A percentile compares a stretch with the other conserved stretches of the same genome.
Conservation (phyloP, 2,113 vertebrate species). For the Toxostoma redivivum region DNA sequence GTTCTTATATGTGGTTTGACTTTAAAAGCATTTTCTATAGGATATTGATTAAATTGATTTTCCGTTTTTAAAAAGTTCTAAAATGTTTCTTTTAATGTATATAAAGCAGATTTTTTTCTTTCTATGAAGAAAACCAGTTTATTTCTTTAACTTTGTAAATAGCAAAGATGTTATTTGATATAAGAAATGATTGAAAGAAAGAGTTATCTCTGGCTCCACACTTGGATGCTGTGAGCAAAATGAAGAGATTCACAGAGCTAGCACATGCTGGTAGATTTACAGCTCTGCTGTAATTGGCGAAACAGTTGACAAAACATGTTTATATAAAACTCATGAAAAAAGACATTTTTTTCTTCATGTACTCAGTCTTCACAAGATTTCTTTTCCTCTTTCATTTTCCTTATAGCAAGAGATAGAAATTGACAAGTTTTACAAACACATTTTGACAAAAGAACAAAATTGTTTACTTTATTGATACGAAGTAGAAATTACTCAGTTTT, state of each 20-base stretch:
- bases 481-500: background rate
- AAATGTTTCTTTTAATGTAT: background rate
- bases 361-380: background rate
- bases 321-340: background rate
- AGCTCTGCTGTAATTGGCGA: slow-evolving; percentile 2
- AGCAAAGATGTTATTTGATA: background rate
- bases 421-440: background rate
- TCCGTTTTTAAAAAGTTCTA: background rate
- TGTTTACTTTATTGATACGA: background rate
- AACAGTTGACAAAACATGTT: slow-evolving; percentile 18
- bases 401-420: background rate
- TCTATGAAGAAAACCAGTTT: background rate
- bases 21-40: background rate
- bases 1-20: background rate
- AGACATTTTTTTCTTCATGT: background rate
- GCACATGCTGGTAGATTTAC: slow-evolving; percentile 16
- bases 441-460: background rate
- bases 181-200: background rate
- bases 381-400: background rate
- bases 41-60: background rate
- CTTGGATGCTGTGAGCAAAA: slow-evolving; percentile 7
- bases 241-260: background rate
- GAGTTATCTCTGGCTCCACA: background rate
- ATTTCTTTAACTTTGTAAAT: background rate
- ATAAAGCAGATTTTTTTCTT: background rate